Conservation (phyloP, 2,797 vertebrate species). For the Pogoniulus pusillus region DNA sequence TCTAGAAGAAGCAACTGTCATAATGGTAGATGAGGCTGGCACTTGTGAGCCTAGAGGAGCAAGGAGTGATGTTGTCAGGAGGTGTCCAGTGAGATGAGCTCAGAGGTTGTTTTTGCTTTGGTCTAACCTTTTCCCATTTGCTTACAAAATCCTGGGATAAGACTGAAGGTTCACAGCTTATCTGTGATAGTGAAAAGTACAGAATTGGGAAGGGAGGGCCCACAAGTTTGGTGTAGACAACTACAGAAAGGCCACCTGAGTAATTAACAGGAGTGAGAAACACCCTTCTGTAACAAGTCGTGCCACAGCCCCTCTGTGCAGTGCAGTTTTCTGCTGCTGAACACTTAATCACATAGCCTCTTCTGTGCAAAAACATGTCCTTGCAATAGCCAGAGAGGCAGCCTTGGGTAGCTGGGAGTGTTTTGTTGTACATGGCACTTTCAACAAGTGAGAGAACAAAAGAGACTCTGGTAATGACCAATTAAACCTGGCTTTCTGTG, state of each 20-base stretch:
- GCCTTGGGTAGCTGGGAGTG: background rate
- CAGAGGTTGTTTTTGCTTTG: background rate
- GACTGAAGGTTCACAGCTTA: background rate
- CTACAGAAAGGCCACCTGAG: background rate
- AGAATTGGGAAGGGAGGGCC: background rate
- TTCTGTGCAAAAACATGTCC: background rate
- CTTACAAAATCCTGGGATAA: background rate
- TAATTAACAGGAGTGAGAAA: background rate
- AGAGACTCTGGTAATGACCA: background rate
- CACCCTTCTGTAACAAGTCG: background rate
- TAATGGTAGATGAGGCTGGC: background rate
- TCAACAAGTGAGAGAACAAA: conserved; percentile 9
- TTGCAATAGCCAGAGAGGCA: background rate
- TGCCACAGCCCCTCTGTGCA: background rate
- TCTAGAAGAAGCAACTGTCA: background rate
- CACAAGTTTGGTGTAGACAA: background rate
- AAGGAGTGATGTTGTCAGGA: background rate
- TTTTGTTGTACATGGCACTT: conserved; percentile 1
- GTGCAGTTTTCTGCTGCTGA: background rate
- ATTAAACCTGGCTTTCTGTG: conserved; percentile 12
- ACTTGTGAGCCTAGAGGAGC: background rate
- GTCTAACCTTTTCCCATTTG: background rate
- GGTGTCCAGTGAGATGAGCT: background rate
- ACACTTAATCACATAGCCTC: background rate
- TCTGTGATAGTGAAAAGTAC: background rate